Conservation (phyloP, 2,888 invertebrate species). For the Oscheius sp. region DNA sequence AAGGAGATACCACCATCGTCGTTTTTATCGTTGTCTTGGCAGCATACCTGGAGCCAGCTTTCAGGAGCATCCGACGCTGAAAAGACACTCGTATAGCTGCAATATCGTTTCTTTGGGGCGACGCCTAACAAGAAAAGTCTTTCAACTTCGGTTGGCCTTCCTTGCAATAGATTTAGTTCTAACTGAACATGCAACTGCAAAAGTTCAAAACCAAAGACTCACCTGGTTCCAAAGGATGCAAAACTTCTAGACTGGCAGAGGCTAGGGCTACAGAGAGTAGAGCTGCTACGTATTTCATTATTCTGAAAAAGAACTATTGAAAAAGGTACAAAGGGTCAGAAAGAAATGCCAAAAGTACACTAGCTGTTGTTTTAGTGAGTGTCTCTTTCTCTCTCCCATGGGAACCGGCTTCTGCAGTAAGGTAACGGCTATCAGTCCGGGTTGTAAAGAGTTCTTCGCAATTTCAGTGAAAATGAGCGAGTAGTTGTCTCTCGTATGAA, state of each 20-base stretch:
- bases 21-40: constrained; percentile 37
- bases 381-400: no score
- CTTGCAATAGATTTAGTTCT: no score
- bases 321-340: neutral
- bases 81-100: neutral
- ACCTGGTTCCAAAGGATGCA: constrained; percentile 10
- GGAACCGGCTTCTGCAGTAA: no score
- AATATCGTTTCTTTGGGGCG: neutral
- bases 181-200: no score
- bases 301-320: neutral
- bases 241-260: constrained; percentile 11
- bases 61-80: constrained; percentile 27
- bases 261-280: neutral
- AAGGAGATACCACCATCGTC: constrained; percentile 36
- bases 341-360: neutral
- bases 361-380: no score
- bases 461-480: no score
- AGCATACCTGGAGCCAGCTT: constrained; percentile 38
- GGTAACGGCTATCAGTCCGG: no score
- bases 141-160: no score
- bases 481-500: neutral
- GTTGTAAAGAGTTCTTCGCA: no score
- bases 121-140: neutral
- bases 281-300: constrained; percentile 5
- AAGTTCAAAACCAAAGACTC: no score